phyloP scores from a whole-genome alignment of 2,888 invertebrate species.

The Frankliniella fusca region DNA sequence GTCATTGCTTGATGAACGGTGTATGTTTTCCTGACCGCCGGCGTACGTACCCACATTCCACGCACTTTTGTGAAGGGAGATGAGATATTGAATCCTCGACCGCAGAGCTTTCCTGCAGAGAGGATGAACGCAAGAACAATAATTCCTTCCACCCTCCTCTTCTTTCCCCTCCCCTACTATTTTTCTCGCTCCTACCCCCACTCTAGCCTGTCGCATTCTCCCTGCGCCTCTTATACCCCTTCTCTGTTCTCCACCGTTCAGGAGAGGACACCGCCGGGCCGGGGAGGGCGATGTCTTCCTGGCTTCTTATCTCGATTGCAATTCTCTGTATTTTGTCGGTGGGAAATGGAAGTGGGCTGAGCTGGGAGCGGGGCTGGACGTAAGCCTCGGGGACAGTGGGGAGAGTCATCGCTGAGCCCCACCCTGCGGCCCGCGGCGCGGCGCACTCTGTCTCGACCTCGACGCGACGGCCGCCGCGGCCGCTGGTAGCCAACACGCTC shows the following conservation, averaged over 20 bases:
- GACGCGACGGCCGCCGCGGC: too few species aligned
- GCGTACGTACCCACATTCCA: too few species aligned
- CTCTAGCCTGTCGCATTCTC: background rate
- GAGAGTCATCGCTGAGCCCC: too few species aligned
- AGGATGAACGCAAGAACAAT: background rate
- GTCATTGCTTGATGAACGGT: too few species aligned
- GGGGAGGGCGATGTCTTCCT: background rate
- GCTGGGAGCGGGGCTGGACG: background rate
- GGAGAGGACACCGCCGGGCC: background rate
- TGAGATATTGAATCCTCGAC: background rate
- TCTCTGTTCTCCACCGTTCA: background rate
- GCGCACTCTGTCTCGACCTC: too few species aligned
- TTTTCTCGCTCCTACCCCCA: background rate
- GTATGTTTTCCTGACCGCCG: background rate
- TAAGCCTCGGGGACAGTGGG: too few species aligned
- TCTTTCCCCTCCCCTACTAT: background rate
- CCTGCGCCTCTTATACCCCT: too few species aligned
- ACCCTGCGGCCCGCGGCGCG: too few species aligned
- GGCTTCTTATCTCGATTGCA: slow-evolving; percentile 10
- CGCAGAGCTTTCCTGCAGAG: too few species aligned
- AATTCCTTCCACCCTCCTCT: background rate
- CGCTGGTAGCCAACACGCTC: too few species aligned
- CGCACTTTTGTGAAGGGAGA: background rate
- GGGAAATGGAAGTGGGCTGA: slow-evolving; percentile 14
- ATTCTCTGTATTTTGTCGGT: slow-evolving; percentile 14